Evolutionary conservation across 2,888 invertebrate genomes (phyloP), one percentile per base, ranked within the genome.

Genomic region (Tachina lurida): DNA sequence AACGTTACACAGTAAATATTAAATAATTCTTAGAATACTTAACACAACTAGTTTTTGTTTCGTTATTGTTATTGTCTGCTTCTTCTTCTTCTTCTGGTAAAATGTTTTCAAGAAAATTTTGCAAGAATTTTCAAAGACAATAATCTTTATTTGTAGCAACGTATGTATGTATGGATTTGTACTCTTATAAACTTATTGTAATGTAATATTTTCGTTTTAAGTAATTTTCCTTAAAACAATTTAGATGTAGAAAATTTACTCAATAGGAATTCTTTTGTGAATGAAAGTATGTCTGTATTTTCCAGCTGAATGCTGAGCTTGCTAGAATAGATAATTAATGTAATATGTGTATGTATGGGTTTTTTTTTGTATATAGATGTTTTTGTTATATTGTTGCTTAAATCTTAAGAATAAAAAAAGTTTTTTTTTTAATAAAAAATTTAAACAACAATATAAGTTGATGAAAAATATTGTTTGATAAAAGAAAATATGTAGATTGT

Each of bases 241-340:
- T 62, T 22, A 49, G 7, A 49, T 67, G 43, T 5, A 63, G 58
- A 75, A 75, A 75, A 70, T 70, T 70, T 56, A 70, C 52, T 68
- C 41, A 54, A 68, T 75, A 17, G 13, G 70, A 63, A 68, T 68
- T 62, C 75, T 75, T 75, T 81, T 82, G 75, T 75, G 15, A 39
- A 62, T 8, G 41, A 68, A 81, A 81, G n/a, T 56, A n/a, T n/a
- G n/a, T n/a, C n/a, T n/a, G n/a, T n/a, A 81, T 71, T 71, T 70
- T 74, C 49, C 31, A 52, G 43, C 3, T 67, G 9, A 31, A 4
- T 68, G 22, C 41, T 81, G 43, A 60, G 56, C 31, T 43, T 65
- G 13, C 22, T 74, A 15, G 52, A 74, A 68, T 68, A 54, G 45
- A 75, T 75, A 75, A 81, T 67, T 81, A 75, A 81, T 68, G 68